These are phyloP conservation scores for Sardinella longiceps DNA, from an alignment of 2,797 vertebrate species.

Conservation along the genomic window DNA sequence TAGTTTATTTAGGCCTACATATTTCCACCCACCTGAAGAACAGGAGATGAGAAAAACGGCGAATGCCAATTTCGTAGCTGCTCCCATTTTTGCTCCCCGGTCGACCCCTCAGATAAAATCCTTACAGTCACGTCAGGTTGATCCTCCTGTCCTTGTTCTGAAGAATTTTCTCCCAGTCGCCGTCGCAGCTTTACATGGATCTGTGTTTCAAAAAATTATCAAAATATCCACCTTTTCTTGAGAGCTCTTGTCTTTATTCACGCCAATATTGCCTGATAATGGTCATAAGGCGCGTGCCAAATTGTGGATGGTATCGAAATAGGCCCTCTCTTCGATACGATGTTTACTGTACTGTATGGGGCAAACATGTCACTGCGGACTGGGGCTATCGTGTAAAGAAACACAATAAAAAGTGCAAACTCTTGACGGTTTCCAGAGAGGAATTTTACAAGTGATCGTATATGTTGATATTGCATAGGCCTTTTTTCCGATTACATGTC, in stretches of 20 bases:
- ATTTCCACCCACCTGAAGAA: slow-evolving; percentile 91
- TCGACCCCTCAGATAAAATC: slow-evolving; percentile 59
- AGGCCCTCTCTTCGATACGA: not conserved
- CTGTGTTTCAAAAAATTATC: not conserved
- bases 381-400: slow-evolving; percentile 9
- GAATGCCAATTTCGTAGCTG: slow-evolving; percentile 95
- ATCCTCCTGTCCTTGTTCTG: slow-evolving; percentile 6
- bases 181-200: slow-evolving; percentile 3
- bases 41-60: slow-evolving; percentile 98
- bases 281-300: not conserved
- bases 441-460: not conserved
- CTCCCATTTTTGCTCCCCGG: slow-evolving; percentile 90
- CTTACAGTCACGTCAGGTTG: slow-evolving; percentile 34
- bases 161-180: slow-evolving; percentile 9
- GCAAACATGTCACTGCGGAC: slow-evolving; percentile 22
- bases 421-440: not conserved
- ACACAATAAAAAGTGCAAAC: not conserved
- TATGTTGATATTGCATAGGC: slow-evolving; percentile 17
- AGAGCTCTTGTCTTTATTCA: not conserved
- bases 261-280: not conserved
- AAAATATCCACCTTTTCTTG: not conserved
- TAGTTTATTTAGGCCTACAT: slow-evolving; percentile 30
- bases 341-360: slow-evolving; percentile 19
- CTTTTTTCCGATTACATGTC: slow-evolving; percentile 10
- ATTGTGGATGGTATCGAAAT: slow-evolving; percentile 10